Base-by-base conservation (phyloP, 2,888 invertebrate genomes). In the Lochmaea crataegi region DNA sequence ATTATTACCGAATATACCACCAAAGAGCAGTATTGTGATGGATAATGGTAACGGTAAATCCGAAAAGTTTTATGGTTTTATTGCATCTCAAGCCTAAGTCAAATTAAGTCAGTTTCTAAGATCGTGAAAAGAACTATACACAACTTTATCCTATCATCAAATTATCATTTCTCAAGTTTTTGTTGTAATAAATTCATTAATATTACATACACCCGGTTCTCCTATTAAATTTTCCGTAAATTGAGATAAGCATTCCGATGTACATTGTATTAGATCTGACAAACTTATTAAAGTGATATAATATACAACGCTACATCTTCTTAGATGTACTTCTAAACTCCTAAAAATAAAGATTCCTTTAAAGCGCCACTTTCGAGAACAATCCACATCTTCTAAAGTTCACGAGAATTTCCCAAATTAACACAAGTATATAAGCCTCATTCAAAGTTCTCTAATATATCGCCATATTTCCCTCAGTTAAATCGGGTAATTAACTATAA, bases 401-500 rank as follows among this genome's bases (percentile, higher is more conserved):
- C 10, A 66, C 9, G 51, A 53, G 26, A 67, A 67, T 18, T 67
- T 67, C 58, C 41, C 58, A 58, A 67, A 58, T 67, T 67, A 67
- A 67, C 67, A 67, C 67, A 14, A 58, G 67, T 58, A 58, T 67
- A 67, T 67, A 58, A 67, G 67, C 67, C 42, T 67, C 22, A 6
- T 45, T 58, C 41, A 67, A 67, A 67, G 42, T 67, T 67, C 48
- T 10, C 14, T 45, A 67, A 67, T 67, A 58, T 67, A 67, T 67
- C 57, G 42, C 42, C 58, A 67, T 67, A 67, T 67, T 57, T 67
- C 67, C 45, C 66, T 22, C 57, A 26, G 58, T 67, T 67, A 67
- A 57, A 56, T 65, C 56, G 65, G 38, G 65, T 65, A 65, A 65
- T 65, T 65, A 65, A 56, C 65, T 65, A 65, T 65, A 65, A 65